phyloP scores from a whole-genome alignment of 2,888 invertebrate species.

The Lithodes maja region DNA sequence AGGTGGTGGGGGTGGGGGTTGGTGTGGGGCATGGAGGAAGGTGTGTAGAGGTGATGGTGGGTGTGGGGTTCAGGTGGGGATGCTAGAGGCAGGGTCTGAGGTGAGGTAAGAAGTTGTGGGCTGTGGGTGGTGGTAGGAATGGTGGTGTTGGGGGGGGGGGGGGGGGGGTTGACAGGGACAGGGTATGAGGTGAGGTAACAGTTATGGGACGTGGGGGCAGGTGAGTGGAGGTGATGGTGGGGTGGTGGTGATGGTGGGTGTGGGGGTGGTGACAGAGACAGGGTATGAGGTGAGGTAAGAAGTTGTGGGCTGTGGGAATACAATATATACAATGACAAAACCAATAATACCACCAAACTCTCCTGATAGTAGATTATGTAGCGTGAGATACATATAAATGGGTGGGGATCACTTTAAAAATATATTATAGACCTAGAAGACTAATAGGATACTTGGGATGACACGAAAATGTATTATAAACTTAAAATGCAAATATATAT shows the following conservation, averaged over 20 bases:
- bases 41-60: background rate
- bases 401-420: too few relatives aligned
- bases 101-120: background rate
- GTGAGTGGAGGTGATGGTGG: background rate
- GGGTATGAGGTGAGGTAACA: background rate
- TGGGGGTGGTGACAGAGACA: background rate
- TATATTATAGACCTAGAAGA: too few relatives aligned
- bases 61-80: background rate
- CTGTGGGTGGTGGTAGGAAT: background rate
- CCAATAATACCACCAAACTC: too few relatives aligned
- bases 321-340: too few relatives aligned
- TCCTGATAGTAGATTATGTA: too few relatives aligned
- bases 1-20: background rate
- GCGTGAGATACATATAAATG: too few relatives aligned
- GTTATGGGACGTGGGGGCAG: background rate
- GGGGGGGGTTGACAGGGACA: background rate
- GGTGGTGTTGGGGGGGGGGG: background rate
- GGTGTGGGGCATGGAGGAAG: background rate
- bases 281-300: background rate
- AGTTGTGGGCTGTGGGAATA: background rate
- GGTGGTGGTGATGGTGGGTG: background rate
- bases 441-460: too few relatives aligned
- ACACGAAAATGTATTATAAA: too few relatives aligned
- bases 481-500: too few relatives aligned
- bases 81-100: background rate